Conservation (phyloP, 2,797 vertebrate species). For the Podargus strigoides region DNA sequence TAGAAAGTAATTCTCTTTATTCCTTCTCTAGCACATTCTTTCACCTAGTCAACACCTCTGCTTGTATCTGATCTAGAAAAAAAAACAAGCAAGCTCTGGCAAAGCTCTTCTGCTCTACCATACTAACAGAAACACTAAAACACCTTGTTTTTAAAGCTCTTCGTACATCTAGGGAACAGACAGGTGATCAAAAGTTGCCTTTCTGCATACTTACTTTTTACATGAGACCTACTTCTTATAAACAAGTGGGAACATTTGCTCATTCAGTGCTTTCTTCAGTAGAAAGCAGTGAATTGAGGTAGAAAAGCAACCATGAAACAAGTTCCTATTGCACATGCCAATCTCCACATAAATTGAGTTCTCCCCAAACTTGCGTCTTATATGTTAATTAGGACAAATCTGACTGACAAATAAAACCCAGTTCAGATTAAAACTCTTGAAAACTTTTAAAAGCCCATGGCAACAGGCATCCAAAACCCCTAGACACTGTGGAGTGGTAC, state of each 20-base stretch:
- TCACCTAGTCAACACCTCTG: background rate
- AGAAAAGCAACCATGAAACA: background rate
- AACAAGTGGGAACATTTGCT: background rate
- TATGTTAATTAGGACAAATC: background rate
- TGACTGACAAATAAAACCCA: background rate
- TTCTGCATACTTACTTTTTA: background rate
- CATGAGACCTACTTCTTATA: background rate
- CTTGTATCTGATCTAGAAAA: background rate
- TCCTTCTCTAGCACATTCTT: conserved; percentile 51
- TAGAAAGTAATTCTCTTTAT: conserved; percentile 18
- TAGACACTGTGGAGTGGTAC: background rate
- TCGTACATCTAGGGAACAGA: background rate
- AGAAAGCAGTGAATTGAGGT: background rate
- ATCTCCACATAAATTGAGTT: background rate
- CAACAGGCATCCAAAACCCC: background rate
- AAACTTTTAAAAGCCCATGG: background rate
- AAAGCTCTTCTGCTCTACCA: background rate
- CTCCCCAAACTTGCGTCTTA: background rate
- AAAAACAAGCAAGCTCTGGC: background rate
- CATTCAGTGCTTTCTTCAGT: background rate
- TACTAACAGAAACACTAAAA: background rate
- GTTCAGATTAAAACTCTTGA: background rate
- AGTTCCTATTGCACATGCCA: background rate
- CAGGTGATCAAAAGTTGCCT: conserved; percentile 21
- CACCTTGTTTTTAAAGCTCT: background rate